Evolutionary conservation across 1,140 invertebrate genomes (phyloP).

Genomic region (Dendroctonus ponderosae): DNA sequence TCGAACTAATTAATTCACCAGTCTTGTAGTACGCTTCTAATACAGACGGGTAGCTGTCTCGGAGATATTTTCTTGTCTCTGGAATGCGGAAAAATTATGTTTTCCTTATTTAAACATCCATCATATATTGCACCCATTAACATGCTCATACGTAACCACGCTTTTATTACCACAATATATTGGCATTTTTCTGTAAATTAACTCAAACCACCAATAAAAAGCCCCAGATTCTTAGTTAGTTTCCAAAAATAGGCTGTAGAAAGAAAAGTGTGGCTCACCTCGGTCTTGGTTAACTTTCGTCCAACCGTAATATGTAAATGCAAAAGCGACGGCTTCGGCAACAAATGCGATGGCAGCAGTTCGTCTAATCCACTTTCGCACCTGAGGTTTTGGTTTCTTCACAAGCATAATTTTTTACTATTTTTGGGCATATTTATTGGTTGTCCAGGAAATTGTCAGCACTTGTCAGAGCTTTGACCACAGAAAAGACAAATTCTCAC

Average conservation of each 20-base stretch:
- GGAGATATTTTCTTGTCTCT: conserved; percentile 62
- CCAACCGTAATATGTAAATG: conserved; percentile 58
- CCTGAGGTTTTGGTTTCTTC: conserved; percentile 57
- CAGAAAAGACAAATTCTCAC: too few relatives aligned
- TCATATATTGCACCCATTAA: too few relatives aligned
- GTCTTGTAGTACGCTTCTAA: conserved; percentile 61
- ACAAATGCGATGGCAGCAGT: conserved; percentile 56
- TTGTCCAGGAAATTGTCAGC: background rate
- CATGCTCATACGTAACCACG: too few relatives aligned
- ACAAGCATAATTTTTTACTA: conserved; percentile 53
- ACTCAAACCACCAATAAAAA: too few relatives aligned
- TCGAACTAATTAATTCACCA: conserved; percentile 53
- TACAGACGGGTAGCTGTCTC: conserved; percentile 59
- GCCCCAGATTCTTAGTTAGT: too few relatives aligned
- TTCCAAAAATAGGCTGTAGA: too few relatives aligned
- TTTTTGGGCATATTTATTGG: conserved; percentile 11
- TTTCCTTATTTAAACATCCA: too few relatives aligned
- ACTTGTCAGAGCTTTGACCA: too few relatives aligned
- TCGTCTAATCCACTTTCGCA: conserved; percentile 54
- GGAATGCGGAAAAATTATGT: conserved; percentile 9
- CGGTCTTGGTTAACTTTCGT: conserved; percentile 61
- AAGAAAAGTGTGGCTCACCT: conserved; percentile 49
- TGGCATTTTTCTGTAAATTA: too few relatives aligned
- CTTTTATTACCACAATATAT: too few relatives aligned
- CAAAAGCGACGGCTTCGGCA: conserved; percentile 56